A percentile compares a stretch with the other conserved stretches of the same genome.
Evolutionary conservation across 2,113 vertebrate species (phyloP).

Genomic region (Tychaedon coryphoeus): DNA sequence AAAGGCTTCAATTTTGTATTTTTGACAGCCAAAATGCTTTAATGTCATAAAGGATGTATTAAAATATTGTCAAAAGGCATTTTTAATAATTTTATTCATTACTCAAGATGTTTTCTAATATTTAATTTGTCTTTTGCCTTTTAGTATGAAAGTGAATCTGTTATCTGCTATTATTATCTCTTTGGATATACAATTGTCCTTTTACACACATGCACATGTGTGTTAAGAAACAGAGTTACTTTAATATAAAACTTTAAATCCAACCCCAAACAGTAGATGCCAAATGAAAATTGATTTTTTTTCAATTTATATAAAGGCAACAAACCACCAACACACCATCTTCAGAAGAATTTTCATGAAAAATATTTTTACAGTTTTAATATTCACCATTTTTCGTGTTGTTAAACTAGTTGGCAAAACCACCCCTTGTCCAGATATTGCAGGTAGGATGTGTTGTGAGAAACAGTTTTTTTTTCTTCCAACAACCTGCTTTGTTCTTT

Average conservation of each 20-base stretch:
- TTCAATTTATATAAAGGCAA: background rate
- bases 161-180: background rate
- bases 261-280: constrained; percentile 1
- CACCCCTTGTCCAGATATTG: background rate
- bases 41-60: background rate
- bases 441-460: background rate
- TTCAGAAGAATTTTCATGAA: background rate
- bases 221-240: background rate
- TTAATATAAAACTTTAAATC: constrained; percentile 2
- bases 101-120: background rate
- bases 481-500: background rate
- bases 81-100: background rate
- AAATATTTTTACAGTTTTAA: background rate
- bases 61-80: background rate
- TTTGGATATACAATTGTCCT: background rate
- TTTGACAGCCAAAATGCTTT: background rate
- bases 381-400: background rate
- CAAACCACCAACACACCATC: background rate
- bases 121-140: background rate
- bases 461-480: background rate
- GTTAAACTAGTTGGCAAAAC: background rate
- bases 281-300: constrained; percentile 5
- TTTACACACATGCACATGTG: background rate
- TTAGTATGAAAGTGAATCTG: background rate
- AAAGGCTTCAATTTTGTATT: background rate